Evolutionary conservation across 2,888 invertebrate species (phyloP).

Genomic region (Lomographa bimaculata): DNA sequence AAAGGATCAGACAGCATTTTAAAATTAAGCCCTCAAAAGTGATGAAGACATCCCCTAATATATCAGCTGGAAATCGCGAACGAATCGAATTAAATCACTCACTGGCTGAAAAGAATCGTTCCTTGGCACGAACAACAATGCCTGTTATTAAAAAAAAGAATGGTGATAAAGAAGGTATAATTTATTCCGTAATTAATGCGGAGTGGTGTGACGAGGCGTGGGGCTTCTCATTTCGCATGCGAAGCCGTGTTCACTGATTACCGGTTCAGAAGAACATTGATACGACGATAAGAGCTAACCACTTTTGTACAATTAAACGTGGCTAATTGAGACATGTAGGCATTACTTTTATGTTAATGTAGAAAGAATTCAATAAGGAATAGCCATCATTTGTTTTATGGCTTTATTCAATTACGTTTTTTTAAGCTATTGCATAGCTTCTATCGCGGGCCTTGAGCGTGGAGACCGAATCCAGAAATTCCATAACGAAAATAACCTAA

Average conservation of each 20-base stretch:
- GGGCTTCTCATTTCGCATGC: constrained; percentile 73
- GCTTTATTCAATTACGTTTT: too few relatives aligned
- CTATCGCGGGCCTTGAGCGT: too few relatives aligned
- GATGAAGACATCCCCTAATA: constrained; percentile 62
- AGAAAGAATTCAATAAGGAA: too few relatives aligned
- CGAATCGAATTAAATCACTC: constrained; percentile 77
- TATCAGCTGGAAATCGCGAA: constrained; percentile 60
- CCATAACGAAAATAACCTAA: too few relatives aligned
- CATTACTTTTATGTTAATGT: too few relatives aligned
- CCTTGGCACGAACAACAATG: constrained; percentile 78
- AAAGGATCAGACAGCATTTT: constrained; percentile 12
- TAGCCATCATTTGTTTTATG: too few relatives aligned
- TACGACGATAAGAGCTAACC: constrained; percentile 60
- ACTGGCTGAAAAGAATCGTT: constrained; percentile 76
- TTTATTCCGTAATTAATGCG: constrained; percentile 74
- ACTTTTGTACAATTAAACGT: constrained; percentile 68
- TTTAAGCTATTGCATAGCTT: too few relatives aligned
- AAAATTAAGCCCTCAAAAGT: constrained; percentile 49
- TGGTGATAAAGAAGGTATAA: constrained; percentile 77
- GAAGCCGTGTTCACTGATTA: constrained; percentile 60
- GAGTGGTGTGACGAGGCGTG: constrained; percentile 73
- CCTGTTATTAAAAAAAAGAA: constrained; percentile 78
- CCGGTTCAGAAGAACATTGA: constrained; percentile 60
- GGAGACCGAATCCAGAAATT: too few relatives aligned
- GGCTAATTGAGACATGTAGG: constrained; percentile 61